Base-by-base conservation (phyloP, 2,113 vertebrate species). In the Chloebia gouldiae region DNA sequence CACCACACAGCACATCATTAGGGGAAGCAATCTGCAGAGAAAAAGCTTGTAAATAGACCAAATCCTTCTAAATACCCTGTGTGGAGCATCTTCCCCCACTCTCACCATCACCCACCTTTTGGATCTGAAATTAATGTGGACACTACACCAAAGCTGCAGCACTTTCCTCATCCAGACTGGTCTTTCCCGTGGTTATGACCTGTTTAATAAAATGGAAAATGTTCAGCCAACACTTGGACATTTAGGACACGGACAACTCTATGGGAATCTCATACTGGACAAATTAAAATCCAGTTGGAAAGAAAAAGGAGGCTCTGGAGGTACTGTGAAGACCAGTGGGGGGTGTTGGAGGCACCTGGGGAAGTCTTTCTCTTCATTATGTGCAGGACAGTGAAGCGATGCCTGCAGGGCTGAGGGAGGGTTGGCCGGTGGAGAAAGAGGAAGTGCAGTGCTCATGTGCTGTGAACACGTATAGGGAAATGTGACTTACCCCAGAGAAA, bases 361-460 rank as follows among this genome's bases (percentile, higher is more conserved):
- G 39, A 76, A 44, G 25, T 49, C 47, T 61, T 61, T 44, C 54
- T 56, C 54, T 33, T 51, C 0, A 0, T 54, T 37, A 8, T 45
- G 54, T 42, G 15, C 56, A 30, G 60, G 85, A 65, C 0, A 1
- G 6, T 18, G 56, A 33, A 54, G 65, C 0, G 0, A 35, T 10
- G 40, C 3, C 22, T 11, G 59, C 7, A 4, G 2, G 69, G 60
- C 64, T 45, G 37, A 30, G 9, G 3, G 3, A 39, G 8, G 16
- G 2, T 1, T 42, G 13, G 25, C 63, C 20, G 50, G 50, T 39
- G 68, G 50, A 56, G 50, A 47, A 57, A 11, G 42, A 73, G 71
- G 64, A 86, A 90, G 63, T 8, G 63, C 7, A 33, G 42, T 22
- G 16, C 37, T 64, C 2, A 0, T 6, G 25, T n/a, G 4, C 39